These are phyloP conservation scores for Chrysogorgia sp. DNA, from an alignment of 92 coral and sea anemone genomes.

Conservation along the genomic window DNA sequence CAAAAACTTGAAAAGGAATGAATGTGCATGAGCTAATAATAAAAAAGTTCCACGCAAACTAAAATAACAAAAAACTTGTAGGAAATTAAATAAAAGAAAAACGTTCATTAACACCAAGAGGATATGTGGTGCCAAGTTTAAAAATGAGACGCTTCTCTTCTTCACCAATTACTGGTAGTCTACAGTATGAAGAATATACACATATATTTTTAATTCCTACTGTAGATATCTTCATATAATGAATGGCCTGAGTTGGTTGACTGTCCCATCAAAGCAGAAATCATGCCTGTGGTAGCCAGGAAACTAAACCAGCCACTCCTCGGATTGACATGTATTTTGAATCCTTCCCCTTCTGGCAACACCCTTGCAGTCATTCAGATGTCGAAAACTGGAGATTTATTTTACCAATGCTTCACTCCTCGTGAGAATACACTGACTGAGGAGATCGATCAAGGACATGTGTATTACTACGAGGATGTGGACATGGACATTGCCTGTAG, in stretches of 20 bases:
- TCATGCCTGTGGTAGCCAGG: constrained; percentile 40
- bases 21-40: too few relatives aligned
- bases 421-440: constrained; percentile 10
- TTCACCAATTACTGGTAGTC: too few relatives aligned
- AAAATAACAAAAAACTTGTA: too few relatives aligned
- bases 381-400: constrained; percentile 81
- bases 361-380: constrained; percentile 75
- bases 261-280: constrained; percentile 44
- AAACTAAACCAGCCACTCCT: constrained; percentile 74
- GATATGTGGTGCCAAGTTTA: too few relatives aligned
- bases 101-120: too few relatives aligned
- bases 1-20: too few relatives aligned
- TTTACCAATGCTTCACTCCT: constrained; percentile 68
- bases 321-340: constrained; percentile 69
- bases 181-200: too few relatives aligned
- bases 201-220: background rate
- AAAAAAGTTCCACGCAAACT: too few relatives aligned
- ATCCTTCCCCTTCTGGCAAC: constrained; percentile 40
- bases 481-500: constrained; percentile 13
- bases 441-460: constrained; percentile 8
- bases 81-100: too few relatives aligned
- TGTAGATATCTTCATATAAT: constrained; percentile 82
- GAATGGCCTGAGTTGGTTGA: constrained; percentile 77
- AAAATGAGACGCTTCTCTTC: too few relatives aligned
- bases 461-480: constrained; percentile 13